Evolutionary conservation across 2,888 invertebrate species (phyloP).

Genomic region (Aromia moschata): DNA sequence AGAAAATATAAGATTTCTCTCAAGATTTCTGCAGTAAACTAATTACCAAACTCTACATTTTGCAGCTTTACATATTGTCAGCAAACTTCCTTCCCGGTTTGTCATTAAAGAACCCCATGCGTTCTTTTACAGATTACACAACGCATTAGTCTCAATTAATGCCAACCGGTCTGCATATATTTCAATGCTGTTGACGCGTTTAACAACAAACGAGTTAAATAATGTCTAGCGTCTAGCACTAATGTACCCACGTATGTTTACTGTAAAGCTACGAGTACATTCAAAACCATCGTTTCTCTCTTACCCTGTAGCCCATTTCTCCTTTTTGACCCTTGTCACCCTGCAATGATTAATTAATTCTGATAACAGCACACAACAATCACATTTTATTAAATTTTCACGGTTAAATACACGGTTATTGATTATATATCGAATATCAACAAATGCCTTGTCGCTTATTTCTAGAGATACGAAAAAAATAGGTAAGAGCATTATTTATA

Average conservation of each 20-base stretch:
- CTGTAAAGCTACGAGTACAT: slow-evolving; percentile 39
- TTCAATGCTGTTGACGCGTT: slow-evolving; percentile 18
- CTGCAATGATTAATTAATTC: slow-evolving; percentile 64
- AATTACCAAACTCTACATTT: no score
- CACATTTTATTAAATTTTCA: slow-evolving; percentile 10
- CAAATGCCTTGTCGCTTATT: no score
- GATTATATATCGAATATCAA: no score
- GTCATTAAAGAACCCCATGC: no score
- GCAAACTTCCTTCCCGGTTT: no score
- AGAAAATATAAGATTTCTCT: no score
- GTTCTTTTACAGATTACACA: neutral
- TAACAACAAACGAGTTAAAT: slow-evolving; percentile 23
- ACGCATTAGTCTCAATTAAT: neutral
- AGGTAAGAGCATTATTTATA: no score
- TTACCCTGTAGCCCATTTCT: slow-evolving; percentile 79
- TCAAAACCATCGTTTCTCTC: slow-evolving; percentile 54
- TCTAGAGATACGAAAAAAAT: no score
- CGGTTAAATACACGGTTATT: neutral
- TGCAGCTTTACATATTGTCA: no score
- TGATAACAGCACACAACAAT: slow-evolving; percentile 17
- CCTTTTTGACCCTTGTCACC: slow-evolving; percentile 79
- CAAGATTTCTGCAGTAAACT: no score
- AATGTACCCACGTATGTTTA: slow-evolving; percentile 34
- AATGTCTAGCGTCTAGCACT: slow-evolving; percentile 33
- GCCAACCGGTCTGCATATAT: slow-evolving; percentile 1